Evolutionary conservation across 92 coral and sea anemone genomes (phyloP).

Genomic region (Chrysogorgia sp.): DNA sequence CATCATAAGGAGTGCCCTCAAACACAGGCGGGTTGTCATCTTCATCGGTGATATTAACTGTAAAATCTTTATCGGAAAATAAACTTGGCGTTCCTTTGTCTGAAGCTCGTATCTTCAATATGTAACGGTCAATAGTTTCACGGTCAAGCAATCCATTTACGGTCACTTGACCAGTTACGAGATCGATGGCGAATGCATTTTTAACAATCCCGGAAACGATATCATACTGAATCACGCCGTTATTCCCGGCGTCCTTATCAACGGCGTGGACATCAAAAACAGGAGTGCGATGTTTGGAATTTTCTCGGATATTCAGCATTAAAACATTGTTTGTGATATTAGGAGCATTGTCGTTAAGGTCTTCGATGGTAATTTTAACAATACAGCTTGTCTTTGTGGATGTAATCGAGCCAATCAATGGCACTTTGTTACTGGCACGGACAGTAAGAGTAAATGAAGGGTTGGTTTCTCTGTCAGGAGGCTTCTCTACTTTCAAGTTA

Average conservation of each 20-base stretch:
- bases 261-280: slow-evolving; percentile 73
- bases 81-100: slow-evolving; percentile 78
- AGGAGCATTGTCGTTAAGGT: slow-evolving; percentile 94
- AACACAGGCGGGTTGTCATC: slow-evolving; percentile 84
- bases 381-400: slow-evolving; percentile 21
- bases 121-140: slow-evolving; percentile 61
- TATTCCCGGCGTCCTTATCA: slow-evolving; percentile 78
- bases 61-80: slow-evolving; percentile 65
- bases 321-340: slow-evolving; percentile 53
- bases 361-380: slow-evolving; percentile 69
- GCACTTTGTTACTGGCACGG: slow-evolving; percentile 76
- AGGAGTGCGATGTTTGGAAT: slow-evolving; percentile 43
- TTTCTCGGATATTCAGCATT: slow-evolving; percentile 68
- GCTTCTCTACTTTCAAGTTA: slow-evolving; percentile 57
- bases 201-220: slow-evolving; percentile 62
- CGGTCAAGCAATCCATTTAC: slow-evolving; percentile 76
- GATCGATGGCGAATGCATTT: slow-evolving; percentile 65
- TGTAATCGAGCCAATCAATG: slow-evolving; percentile 22
- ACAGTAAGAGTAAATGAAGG: slow-evolving; percentile 69
- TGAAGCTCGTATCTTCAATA: slow-evolving; percentile 70
- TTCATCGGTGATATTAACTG: slow-evolving; percentile 66
- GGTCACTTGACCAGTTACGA: slow-evolving; percentile 65
- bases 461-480: slow-evolving; percentile 70
- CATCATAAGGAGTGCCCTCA: slow-evolving; percentile 48
- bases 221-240: slow-evolving; percentile 57